Percentiles rank a stretch among this genome's conserved stretches.
Evolutionary conservation across 2,888 invertebrate species (phyloP).

Genomic region (Agriotes lineatus): DNA sequence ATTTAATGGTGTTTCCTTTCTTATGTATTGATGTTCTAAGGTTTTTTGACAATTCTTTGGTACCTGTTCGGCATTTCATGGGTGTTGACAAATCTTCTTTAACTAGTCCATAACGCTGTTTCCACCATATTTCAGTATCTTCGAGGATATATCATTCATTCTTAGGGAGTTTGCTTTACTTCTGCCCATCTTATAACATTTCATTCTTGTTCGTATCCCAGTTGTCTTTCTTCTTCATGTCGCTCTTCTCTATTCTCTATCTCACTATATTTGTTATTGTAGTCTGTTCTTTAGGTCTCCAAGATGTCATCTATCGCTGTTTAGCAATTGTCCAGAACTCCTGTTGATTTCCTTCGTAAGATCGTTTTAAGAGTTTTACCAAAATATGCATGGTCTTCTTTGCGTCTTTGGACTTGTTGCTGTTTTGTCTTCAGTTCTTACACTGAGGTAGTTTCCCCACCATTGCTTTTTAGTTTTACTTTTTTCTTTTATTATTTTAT

Average conservation of each 20-base stretch:
- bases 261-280: too few species aligned
- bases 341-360: background rate
- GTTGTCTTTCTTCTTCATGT: background rate
- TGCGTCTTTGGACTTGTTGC: too few species aligned
- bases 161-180: background rate
- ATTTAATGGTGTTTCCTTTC: background rate
- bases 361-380: background rate
- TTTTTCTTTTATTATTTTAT: too few species aligned
- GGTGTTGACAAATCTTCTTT: background rate
- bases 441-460: too few species aligned
- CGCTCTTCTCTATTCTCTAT: background rate
- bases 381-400: background rate
- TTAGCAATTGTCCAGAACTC: background rate
- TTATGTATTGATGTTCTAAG: background rate
- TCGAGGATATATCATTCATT: background rate
- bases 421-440: too few species aligned
- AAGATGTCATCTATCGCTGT: background rate
- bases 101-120: background rate
- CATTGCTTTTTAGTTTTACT: too few species aligned
- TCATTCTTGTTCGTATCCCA: background rate
- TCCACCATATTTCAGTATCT: too few species aligned
- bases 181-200: background rate
- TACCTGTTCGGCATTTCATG: background rate
- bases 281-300: background rate
- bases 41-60: background rate